Evolutionary conservation across 2,888 invertebrate species (phyloP).

Genomic region (Synergus umbraculus): DNA sequence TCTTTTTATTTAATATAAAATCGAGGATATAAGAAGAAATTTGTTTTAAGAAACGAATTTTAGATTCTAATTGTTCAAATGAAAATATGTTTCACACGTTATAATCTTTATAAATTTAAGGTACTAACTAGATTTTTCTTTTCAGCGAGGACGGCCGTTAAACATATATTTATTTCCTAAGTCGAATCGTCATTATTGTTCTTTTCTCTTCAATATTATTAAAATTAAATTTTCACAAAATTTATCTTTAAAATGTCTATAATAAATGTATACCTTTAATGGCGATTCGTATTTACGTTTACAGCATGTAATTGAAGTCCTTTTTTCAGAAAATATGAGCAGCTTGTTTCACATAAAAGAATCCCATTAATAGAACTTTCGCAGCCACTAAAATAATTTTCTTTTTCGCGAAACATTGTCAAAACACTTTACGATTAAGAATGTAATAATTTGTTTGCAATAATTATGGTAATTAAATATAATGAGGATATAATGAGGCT

Average conservation of each 20-base stretch:
- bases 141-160: conserved; percentile 71
- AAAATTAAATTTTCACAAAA: conserved; percentile 1
- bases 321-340: conserved; percentile 54
- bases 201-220: background rate
- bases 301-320: conserved; percentile 68
- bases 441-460: background rate
- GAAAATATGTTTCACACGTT: conserved; percentile 25
- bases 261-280: conserved; percentile 50
- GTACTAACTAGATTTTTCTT: conserved; percentile 64
- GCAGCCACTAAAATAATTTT: conserved; percentile 7
- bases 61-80: conserved; percentile 25
- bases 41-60: conserved; percentile 30
- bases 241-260: conserved; percentile 36
- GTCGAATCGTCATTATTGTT: conserved; percentile 64
- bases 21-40: conserved; percentile 36
- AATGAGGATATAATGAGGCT: conserved; percentile 59
- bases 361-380: conserved; percentile 32
- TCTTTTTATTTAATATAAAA: conserved; percentile 26
- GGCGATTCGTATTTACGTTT: conserved; percentile 66
- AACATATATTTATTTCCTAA: conserved; percentile 59
- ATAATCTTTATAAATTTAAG: conserved; percentile 25
- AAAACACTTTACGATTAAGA: background rate
- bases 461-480: background rate
- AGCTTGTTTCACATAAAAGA: conserved; percentile 39
- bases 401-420: conserved; percentile 36